These are phyloP conservation scores for Okamejei kenojei DNA, from an alignment of 2,797 vertebrate genomes.

Conservation along the genomic window DNA sequence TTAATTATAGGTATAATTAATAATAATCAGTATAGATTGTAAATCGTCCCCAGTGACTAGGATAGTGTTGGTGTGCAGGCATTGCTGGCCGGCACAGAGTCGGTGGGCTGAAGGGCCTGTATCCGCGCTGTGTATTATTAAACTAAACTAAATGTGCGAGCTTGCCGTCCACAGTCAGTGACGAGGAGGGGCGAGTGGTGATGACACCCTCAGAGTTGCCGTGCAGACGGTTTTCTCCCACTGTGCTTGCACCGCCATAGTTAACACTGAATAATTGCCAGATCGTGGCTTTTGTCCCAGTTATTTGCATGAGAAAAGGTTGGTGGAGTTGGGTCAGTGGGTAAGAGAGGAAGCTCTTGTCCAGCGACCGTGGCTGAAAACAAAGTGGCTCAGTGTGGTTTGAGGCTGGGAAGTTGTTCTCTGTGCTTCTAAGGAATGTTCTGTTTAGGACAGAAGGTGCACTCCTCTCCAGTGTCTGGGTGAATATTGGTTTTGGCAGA, in stretches of 20 bases:
- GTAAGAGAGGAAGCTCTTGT: background rate
- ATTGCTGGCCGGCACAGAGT: too few species aligned
- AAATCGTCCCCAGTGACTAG: too few species aligned
- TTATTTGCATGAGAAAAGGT: constrained; percentile 26
- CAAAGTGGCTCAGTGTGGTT: constrained; percentile 29
- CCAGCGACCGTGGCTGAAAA: background rate
- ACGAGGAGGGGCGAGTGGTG: background rate
- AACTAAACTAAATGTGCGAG: background rate
- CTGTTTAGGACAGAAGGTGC: background rate
- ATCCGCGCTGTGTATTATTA: too few species aligned
- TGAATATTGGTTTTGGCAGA: constrained; percentile 32
- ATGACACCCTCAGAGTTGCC: constrained; percentile 13
- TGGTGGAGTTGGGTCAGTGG: constrained; percentile 10
- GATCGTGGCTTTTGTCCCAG: constrained; percentile 12
- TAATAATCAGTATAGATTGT: too few species aligned
- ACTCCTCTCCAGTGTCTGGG: background rate
- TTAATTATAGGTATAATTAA: too few species aligned
- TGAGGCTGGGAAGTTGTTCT: constrained; percentile 11
- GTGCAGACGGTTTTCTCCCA: background rate
- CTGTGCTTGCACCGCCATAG: background rate
- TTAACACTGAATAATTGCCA: constrained; percentile 36
- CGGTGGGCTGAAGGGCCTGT: too few species aligned
- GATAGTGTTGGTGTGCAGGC: too few species aligned
- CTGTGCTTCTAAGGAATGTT: constrained; percentile 9
- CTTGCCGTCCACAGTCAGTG: background rate